Evolutionary conservation across 2,797 vertebrate genomes (phyloP), one percentile per base, ranked within the genome.

Genomic region (Sebastes steindachneri): DNA sequence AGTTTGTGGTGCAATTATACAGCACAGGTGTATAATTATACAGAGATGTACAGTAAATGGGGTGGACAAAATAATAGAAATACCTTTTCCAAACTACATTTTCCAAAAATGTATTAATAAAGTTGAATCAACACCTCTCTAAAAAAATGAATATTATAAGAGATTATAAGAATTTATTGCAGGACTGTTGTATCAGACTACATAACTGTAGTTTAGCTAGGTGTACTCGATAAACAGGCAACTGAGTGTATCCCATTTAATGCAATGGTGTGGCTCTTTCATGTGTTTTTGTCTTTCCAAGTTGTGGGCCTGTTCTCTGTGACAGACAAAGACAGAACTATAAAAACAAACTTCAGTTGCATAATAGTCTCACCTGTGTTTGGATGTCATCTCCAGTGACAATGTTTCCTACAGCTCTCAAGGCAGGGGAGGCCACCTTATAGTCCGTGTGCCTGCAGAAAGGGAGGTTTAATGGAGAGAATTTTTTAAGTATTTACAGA

Each of bases 341-440:
- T 51, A 14, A 51, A 51, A 45, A 48, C 33, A 25, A 64, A 26
- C 10, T 7, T 7, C 21, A 10, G 7, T 23, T 68, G 7, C 14
- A 54, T n/a, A n/a, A n/a, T 4, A 1, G 1, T 17, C 68, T 80
- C 69, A 99, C 98, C 97, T 99, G 98, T 76, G 98, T 99, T 90
- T 99, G 99, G 90, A 99, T 98, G 92, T 99, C 98, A 28, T 99
- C 98, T 60, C 99, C 99, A 0, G 99, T 99, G 82, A 99, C 98
- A 9, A 99, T 99, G 93, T 99, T 99, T 82, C 99, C 98, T 2
- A 99, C 98, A 0, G 98, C 98, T 94, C 99, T 95, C 70, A 99
- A 85, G 17, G 99, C 97, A 37, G 99, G 98, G 29, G 98, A 99
- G 31, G 97, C 98, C 91, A 99, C 98, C 95, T 99, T 99, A 91